phyloP scores from a whole-genome alignment of 2,797 vertebrate genomes.

The Aselliscus stoliczkanus region DNA sequence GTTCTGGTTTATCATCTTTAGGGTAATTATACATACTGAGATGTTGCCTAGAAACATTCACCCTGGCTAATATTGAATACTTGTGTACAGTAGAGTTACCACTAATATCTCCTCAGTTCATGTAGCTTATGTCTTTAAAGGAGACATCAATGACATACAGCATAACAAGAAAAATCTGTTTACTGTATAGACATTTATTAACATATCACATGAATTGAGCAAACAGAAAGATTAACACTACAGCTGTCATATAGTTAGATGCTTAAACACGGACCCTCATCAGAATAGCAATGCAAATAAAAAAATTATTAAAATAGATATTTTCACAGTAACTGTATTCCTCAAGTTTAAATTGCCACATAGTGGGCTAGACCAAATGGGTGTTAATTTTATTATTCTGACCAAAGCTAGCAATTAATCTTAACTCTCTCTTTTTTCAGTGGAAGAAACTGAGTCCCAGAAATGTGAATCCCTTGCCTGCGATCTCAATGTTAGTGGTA shows the following conservation, averaged over 20 bases:
- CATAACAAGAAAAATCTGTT: constrained; percentile 33
- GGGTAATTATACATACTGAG: not conserved
- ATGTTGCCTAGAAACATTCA: not conserved
- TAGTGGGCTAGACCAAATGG: not conserved
- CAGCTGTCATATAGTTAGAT: not conserved
- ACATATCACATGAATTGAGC: not conserved
- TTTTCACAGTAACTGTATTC: not conserved
- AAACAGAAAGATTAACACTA: not conserved
- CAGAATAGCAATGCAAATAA: not conserved
- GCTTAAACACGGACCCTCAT: not conserved
- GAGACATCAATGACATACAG: constrained; percentile 2
- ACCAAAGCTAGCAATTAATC: constrained; percentile 6
- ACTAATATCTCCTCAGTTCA: not conserved
- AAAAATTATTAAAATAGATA: not conserved
- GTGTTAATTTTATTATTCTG: not conserved
- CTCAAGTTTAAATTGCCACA: constrained; percentile 10
- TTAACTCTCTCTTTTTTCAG: not conserved
- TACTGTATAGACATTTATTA: constrained; percentile 33
- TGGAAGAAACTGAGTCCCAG: not conserved
- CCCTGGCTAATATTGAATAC: not conserved
- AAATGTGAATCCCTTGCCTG: not conserved
- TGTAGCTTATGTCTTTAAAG: constrained; percentile 22
- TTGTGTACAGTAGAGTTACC: not conserved
- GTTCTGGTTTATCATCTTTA: constrained; percentile 36
- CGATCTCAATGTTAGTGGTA: not conserved